Conservation (phyloP, 2,113 vertebrate species). For the Eira barbara region DNA sequence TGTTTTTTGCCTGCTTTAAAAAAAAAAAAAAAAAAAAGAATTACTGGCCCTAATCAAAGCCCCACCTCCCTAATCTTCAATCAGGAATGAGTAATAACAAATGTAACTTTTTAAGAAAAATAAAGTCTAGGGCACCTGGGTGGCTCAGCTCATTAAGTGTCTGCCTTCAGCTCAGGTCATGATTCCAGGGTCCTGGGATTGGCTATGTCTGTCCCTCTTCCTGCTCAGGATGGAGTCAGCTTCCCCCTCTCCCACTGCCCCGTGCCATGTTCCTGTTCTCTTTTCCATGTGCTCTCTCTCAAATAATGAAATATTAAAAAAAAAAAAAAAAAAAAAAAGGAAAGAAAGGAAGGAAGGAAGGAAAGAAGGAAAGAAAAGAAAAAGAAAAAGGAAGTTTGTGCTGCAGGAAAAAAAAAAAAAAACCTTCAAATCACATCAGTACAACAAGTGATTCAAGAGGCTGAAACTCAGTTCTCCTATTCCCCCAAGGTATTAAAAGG, state of each 20-base stretch:
- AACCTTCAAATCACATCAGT: not conserved
- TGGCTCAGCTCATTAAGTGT: not conserved
- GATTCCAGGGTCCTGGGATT: not conserved
- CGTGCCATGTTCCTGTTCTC: accelerated
- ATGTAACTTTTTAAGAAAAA: not conserved
- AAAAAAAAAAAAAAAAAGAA: not conserved
- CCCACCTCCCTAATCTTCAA: not conserved
- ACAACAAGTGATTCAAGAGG: not conserved
- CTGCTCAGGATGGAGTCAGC: not conserved
- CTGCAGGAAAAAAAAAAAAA: not conserved
- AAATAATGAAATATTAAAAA: not conserved
- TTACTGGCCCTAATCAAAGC: not conserved
- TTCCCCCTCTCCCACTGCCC: not conserved
- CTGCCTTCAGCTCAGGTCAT: not conserved
- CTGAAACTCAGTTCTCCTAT: not conserved
- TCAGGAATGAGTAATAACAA: not conserved
- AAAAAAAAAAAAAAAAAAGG: not conserved
- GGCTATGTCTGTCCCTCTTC: not conserved
- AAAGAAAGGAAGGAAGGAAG: no score
- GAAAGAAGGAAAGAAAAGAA: accelerated
- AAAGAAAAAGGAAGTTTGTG: not conserved
- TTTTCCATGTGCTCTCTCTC: not conserved
- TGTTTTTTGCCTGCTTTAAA: no score
- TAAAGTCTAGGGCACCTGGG: not conserved
- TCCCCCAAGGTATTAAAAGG: not conserved